These are phyloP conservation scores for Eristalinus aeneus DNA, from an alignment of 2,888 invertebrate genomes.

Conservation along the genomic window DNA sequence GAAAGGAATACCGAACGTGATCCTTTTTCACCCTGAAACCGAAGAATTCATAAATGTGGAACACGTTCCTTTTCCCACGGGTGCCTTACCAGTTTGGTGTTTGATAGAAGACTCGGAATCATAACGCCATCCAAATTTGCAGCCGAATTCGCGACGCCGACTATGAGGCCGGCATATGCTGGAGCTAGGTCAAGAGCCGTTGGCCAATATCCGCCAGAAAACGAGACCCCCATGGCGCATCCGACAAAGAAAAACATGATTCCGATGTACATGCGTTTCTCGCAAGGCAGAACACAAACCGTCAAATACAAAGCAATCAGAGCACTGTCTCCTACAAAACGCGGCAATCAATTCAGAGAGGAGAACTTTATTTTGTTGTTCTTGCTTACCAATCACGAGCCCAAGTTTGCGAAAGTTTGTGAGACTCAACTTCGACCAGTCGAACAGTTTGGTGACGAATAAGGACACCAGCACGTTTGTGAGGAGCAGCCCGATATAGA, in stretches of 20 bases:
- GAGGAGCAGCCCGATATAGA: conserved; percentile 75
- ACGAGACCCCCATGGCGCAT: conserved; percentile 78
- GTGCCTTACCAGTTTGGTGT: conserved; percentile 77
- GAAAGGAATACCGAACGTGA: conserved; percentile 80
- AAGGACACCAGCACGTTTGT: not conserved
- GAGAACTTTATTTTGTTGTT: too few relatives aligned
- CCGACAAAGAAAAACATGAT: conserved; percentile 76
- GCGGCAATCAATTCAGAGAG: not conserved
- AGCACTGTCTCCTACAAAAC: not conserved
- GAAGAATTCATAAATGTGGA: not conserved
- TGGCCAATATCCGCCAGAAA: conserved; percentile 81
- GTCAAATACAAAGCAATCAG: conserved; percentile 55
- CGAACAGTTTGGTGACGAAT: conserved; percentile 65
- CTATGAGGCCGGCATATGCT: conserved; percentile 80
- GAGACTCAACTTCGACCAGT: conserved; percentile 67
- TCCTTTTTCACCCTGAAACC: conserved; percentile 78
- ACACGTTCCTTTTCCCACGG: not conserved
- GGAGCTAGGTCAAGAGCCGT: conserved; percentile 81
- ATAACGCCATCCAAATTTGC: conserved; percentile 80
- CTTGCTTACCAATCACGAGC: conserved; percentile 70
- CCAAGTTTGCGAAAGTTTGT: conserved; percentile 74
- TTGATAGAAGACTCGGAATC: conserved; percentile 78
- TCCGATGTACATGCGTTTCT: conserved; percentile 75
- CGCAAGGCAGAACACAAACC: conserved; percentile 77
- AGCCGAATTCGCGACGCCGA: conserved; percentile 80